phyloP scores from a whole-genome alignment of 2,888 invertebrate species.

The Thysanoteuthis rhombus region DNA sequence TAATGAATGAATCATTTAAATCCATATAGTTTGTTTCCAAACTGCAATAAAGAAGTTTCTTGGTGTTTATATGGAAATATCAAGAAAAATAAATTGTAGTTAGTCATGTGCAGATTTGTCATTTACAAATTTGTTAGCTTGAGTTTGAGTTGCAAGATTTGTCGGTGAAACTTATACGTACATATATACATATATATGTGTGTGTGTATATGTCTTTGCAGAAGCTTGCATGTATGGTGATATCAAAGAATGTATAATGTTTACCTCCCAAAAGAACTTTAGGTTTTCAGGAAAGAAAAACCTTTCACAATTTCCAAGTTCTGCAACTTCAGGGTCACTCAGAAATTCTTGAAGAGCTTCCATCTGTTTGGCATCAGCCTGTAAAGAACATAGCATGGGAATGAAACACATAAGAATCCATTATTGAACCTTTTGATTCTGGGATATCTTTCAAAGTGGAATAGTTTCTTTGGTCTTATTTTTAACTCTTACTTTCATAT shows the following conservation, averaged over 20 bases:
- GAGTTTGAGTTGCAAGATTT: neutral
- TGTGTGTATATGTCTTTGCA: too few species aligned
- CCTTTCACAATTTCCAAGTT: slow-evolving; percentile 65
- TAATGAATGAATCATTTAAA: too few species aligned
- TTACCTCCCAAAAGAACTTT: slow-evolving; percentile 66
- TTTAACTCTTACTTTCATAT: too few species aligned
- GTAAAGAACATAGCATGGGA: slow-evolving; percentile 31
- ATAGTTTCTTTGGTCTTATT: too few species aligned
- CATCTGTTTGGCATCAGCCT: slow-evolving; percentile 63
- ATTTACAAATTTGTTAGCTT: neutral
- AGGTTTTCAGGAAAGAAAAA: slow-evolving; percentile 58
- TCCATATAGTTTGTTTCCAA: too few species aligned
- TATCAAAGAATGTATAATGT: neutral
- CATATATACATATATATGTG: neutral
- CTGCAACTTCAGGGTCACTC: slow-evolving; percentile 58
- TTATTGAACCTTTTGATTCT: too few species aligned
- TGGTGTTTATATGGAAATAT: too few species aligned
- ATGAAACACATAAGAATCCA: neutral
- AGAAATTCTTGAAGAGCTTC: slow-evolving; percentile 61
- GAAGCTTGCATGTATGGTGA: neutral
- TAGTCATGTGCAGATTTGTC: too few species aligned
- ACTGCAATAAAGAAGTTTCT: too few species aligned
- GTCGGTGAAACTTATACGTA: neutral
- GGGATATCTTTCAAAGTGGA: too few species aligned
- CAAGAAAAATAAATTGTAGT: too few species aligned